Base-by-base conservation (phyloP, 92 coral and sea anemone genomes). In the Palythoa heliodiscus region DNA sequence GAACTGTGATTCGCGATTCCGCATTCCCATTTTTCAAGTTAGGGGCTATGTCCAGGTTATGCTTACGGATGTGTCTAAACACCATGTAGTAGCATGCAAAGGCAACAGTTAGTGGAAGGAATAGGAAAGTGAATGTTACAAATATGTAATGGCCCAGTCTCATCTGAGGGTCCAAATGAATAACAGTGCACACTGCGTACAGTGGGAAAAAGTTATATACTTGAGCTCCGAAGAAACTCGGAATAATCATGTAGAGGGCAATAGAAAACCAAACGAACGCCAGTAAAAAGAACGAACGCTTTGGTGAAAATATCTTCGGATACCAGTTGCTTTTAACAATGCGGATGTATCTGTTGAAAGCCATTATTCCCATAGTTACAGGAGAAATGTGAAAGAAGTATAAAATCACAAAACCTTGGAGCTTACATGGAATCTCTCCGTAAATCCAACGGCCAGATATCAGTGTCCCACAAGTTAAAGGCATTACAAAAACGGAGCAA, bases 401-500 rank as follows among this genome's bases (percentile, higher is more conserved):
- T 40, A 75, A 60, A 66, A 47, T 55, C 23, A 79, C 60, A 55
- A 78, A 87, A 47, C 85, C 89, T 16, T 87, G 89, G 55, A 87
- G 63, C 38, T 70, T 74, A 47, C 89, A 87, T 8, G 40, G 54
- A 15, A 70, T 24, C 14, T 78, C 63, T 7, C 86, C 75, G 48
- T 78, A 87, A 70, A 24, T 86, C 89, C 89, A 86, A 19, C 83
- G 54, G 52, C 89, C 86, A 71, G 89, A 23, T 20, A 86, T 78
- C 4, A 86, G 50, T 47, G 85, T 71, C 12, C 63, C 75, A 39
- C 52, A 48, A 1, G 85, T 79, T 53, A 87, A 43, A 22, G 86
- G 86, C 89, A 87, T 78, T 7, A 87, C 89, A 87, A 68, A 53
- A 12, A 71, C 22, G 4, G 89, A 78, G 60, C 85, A 87, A 23